Base-by-base conservation (phyloP, 2,888 invertebrate genomes). In the Falcaria lacertinaria region DNA sequence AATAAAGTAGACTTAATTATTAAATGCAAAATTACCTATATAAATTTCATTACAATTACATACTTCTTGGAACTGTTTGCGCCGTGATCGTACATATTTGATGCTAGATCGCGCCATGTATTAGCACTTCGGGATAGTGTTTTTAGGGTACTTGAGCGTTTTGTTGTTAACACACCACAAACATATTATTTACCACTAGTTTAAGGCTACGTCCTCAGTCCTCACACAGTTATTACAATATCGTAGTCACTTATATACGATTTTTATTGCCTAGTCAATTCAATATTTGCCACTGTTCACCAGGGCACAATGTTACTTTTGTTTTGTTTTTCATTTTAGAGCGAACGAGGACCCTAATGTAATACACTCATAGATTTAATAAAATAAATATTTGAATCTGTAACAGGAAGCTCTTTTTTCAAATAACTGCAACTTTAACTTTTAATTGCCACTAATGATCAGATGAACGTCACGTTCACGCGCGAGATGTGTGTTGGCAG, bases 1-100 rank as follows among this genome's bases (percentile, higher is more conserved):
- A n/a, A n/a, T n/a, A n/a, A n/a, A n/a, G n/a, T n/a, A n/a, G n/a
- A n/a, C n/a, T n/a, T n/a, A n/a, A n/a, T n/a, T n/a, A n/a, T n/a
- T n/a, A n/a, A n/a, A n/a, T n/a, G n/a, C n/a, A n/a, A 51, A 69
- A 68, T 69, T 70, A 56, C 54, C 66, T 68, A 72, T 64, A 73
- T 28, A 28, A 11, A 11, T 11, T 11, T 62, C 61, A 58, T 64
- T 67, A 70, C 64, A 73, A 68, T 69, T 68, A 67, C 65, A 51
- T 63, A 67, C 71, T 55, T 58, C 57, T 57, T 51, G 57, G 53
- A 65, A 65, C 56, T 64, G 60, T 52, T 57, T 39, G 52, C 59
- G 61, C 64, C 66, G 62, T 61, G 54, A 60, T 65, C 47, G 47
- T 53, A 59, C 47, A 19, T 47, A 55, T 42, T 37, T 42, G 32